Evolutionary conservation across 2,797 vertebrate species (phyloP), one percentile per base, ranked within the genome.

Genomic region (Schizopygopsis pylzovi): DNA sequence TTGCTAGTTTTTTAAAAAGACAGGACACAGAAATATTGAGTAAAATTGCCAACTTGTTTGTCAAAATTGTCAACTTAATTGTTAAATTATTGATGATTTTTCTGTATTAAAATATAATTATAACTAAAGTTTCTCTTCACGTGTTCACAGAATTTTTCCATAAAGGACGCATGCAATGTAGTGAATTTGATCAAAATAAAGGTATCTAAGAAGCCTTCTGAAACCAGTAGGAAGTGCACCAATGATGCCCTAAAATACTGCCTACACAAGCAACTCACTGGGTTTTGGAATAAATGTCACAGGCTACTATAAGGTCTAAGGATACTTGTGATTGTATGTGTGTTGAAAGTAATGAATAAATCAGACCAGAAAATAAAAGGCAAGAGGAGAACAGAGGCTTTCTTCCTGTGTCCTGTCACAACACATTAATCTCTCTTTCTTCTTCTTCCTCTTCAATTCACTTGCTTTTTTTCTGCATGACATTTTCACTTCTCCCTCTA

Each of bases 321-420:
- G n/a, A 41, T 47, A 28, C 88, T 59, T 78, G 61, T 86, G 68
- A 25, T 65, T 49, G 47, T 47, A 59, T 45, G 45, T 70, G 43
- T 65, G 82, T 67, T 47, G 15, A 49, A 75, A 79, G 54, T 56
- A 71, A 52, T 87, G 61, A 87, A 84, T 87, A 87, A 84, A 75
- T 75, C 76, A 75, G 33, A 49, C 70, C 77, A 49, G 41, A 84
- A 65, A 67, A 84, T 65, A 87, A 83, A 79, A 79, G 70, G 82
- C n/a, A 75, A 47, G 39, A 43, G 65, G 70, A 79, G 77, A 67
- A 56, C 56, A 63, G 67, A 79, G 81, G 71, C 45, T 52, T 15
- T 67, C 45, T 47, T 56, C 45, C 47, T 15, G 76, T 83, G 76
- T 79, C 77, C 75, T 83, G 81, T 67, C 75, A 83, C 39, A 79